Percentiles rank a stretch among this genome's conserved stretches.
Conservation (phyloP, 2,113 vertebrate genomes). For the Sminthopsis crassicaudata region DNA sequence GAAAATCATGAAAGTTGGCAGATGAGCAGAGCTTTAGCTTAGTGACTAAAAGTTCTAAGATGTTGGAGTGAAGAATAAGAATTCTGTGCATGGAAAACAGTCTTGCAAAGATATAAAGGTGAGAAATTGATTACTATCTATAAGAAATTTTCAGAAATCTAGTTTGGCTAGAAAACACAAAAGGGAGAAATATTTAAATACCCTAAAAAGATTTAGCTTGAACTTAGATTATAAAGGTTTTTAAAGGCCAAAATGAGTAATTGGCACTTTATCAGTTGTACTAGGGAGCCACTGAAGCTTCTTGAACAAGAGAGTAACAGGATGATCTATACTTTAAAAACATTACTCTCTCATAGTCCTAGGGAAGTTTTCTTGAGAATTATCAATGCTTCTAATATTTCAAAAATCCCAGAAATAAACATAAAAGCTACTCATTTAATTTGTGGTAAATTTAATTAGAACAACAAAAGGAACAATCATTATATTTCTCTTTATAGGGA, state of each 20-base stretch:
- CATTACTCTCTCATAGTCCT: neutral
- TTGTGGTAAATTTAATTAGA: neutral
- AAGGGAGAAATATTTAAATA: neutral
- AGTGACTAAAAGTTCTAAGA: neutral
- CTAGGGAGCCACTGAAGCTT: neutral
- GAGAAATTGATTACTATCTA: neutral
- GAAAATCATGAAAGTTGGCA: neutral
- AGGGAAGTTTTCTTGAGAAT: neutral
- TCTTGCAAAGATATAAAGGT: neutral
- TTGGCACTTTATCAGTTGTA: neutral
- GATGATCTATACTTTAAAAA: neutral
- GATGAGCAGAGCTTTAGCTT: neutral
- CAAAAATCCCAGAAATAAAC: neutral
- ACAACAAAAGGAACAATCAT: neutral
- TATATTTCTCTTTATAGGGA: constrained; percentile 77
- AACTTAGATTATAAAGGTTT: neutral
- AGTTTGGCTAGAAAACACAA: neutral
- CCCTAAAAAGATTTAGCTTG: neutral
- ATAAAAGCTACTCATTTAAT: neutral
- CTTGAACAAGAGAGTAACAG: neutral
- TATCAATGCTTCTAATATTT: neutral
- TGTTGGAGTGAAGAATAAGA: neutral
- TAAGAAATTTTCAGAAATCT: neutral
- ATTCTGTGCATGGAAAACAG: neutral
- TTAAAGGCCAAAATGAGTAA: neutral